These are phyloP conservation scores for Lepilemur ruficaudatus DNA, from an alignment of 2,797 vertebrate genomes.

Conservation along the genomic window DNA sequence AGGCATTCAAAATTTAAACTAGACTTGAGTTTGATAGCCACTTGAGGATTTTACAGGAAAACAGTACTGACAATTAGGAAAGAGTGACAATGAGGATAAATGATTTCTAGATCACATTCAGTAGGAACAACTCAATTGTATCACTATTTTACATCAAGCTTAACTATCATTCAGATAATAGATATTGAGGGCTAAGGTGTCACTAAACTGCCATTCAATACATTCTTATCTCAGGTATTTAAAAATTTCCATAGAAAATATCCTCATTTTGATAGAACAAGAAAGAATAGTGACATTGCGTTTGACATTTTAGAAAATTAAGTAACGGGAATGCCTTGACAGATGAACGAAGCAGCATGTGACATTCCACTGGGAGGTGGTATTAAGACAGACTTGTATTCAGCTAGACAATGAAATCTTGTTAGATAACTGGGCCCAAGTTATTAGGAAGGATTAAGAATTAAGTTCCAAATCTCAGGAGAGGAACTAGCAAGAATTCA, in stretches of 20 bases:
- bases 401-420: constrained; percentile 33
- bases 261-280: constrained; percentile 44
- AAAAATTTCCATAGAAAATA: constrained; percentile 12
- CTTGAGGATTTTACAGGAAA: constrained; percentile 38
- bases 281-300: constrained; percentile 1
- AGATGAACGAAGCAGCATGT: constrained; percentile 18
- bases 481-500: constrained; percentile 3
- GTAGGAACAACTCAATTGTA: constrained; percentile 36
- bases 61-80: constrained; percentile 5
- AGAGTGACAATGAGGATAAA: constrained; percentile 32
- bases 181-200: background rate
- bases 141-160: constrained; percentile 1
- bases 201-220: constrained; percentile 28
- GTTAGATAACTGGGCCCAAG: background rate
- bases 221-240: constrained; percentile 23
- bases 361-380: background rate
- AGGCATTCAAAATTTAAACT: constrained; percentile 30
- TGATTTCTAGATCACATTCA: constrained; percentile 29
- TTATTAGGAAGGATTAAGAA: constrained; percentile 6
- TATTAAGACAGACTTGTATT: constrained; percentile 1
- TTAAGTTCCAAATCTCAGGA: constrained; percentile 2
- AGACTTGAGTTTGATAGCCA: background rate
- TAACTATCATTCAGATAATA: constrained; percentile 27
- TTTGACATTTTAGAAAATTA: constrained; percentile 62
- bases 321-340: background rate